These are phyloP conservation scores for Chloroclystis v-ata DNA, from an alignment of 2,888 invertebrate genomes.

Conservation along the genomic window DNA sequence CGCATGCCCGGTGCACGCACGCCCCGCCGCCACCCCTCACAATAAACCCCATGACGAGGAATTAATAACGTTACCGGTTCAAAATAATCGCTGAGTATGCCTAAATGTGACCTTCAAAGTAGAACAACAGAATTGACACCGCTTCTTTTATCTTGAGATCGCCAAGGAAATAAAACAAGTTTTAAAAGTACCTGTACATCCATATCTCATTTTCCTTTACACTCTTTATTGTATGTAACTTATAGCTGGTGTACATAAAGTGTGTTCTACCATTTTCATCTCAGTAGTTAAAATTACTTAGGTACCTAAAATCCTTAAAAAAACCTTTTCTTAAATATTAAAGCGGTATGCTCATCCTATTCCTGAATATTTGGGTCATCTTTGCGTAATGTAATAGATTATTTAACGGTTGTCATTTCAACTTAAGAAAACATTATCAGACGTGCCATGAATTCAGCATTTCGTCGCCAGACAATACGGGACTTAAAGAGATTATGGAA, in stretches of 20 bases:
- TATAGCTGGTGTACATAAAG: too few relatives aligned
- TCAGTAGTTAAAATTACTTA: too few relatives aligned
- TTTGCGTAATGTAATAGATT: too few relatives aligned
- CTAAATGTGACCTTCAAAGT: constrained; percentile 14
- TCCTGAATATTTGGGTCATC: too few relatives aligned
- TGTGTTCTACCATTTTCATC: too few relatives aligned
- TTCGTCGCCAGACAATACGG: constrained; percentile 32
- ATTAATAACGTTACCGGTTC: constrained; percentile 28
- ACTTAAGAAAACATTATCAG: constrained; percentile 36
- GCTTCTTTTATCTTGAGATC: neutral
- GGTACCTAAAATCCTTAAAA: too few relatives aligned
- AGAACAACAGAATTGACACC: constrained; percentile 5
- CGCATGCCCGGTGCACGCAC: constrained; percentile 73
- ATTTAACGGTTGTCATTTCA: constrained; percentile 24
- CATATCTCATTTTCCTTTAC: too few relatives aligned
- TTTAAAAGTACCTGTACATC: too few relatives aligned
- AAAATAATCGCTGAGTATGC: constrained; percentile 12
- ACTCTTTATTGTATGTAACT: too few relatives aligned
- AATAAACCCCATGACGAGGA: constrained; percentile 43
- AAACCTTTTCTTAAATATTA: too few relatives aligned
- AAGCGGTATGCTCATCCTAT: too few relatives aligned
- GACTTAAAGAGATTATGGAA: constrained; percentile 29
- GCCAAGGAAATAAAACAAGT: too few relatives aligned
- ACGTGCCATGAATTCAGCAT: constrained; percentile 37
- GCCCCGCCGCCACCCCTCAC: constrained; percentile 57